These are phyloP conservation scores for Drosophila parabipectinata DNA, from an alignment of 1,140 invertebrate species.

Conservation along the genomic window DNA sequence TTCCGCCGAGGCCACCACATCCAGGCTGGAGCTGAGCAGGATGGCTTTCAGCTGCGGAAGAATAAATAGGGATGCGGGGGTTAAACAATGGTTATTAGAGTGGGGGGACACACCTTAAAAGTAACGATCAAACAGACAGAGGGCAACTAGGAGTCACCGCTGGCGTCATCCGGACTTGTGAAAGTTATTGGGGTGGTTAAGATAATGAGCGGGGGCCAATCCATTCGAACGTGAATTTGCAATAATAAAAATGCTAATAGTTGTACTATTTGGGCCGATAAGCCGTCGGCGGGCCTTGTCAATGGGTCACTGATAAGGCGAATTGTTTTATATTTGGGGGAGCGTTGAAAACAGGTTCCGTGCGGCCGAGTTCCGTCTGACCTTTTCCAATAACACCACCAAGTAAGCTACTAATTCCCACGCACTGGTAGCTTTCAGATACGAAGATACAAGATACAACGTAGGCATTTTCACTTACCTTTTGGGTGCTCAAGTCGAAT, in stretches of 20 bases:
- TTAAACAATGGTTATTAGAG: conserved; percentile 15
- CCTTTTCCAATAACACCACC: conserved; percentile 24
- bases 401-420: conserved; percentile 14
- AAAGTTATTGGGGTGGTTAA: conserved; percentile 43
- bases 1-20: conserved; percentile 90
- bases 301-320: conserved; percentile 22
- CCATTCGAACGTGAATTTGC: conserved; percentile 23
- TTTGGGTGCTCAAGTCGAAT: conserved; percentile 92
- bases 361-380: conserved; percentile 25
- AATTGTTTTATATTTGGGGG: conserved; percentile 1
- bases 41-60: conserved; percentile 93
- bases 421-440: conserved; percentile 15
- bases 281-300: conserved; percentile 12
- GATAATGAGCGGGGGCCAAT: conserved; percentile 25
- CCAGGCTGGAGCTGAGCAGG: conserved; percentile 90
- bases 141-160: conserved; percentile 50
- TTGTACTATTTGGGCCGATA: conserved; percentile 30
- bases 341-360: conserved; percentile 15
- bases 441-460: conserved; percentile 40
- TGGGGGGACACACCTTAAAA: conserved; percentile 62
- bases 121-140: conserved; percentile 69
- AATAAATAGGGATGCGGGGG: conserved; percentile 4
- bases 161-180: conserved; percentile 48
- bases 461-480: conserved; percentile 85
- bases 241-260: conserved; percentile 25